Conservation (phyloP, 1,140 invertebrate genomes). For the Drosophila ironensis region DNA sequence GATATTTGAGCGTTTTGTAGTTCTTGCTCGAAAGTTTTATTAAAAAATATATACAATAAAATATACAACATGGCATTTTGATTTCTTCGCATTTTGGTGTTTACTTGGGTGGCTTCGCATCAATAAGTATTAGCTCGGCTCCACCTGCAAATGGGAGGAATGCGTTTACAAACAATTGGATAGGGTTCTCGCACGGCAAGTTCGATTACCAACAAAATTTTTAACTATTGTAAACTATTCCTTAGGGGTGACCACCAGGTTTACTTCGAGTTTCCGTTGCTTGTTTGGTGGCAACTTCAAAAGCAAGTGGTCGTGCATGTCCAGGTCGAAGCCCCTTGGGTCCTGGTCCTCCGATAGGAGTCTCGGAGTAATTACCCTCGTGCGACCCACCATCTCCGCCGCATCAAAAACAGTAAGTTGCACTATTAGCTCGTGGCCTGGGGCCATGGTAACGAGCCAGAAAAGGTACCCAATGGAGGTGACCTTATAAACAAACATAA, state of each 20-base stretch:
- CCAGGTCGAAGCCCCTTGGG: neutral
- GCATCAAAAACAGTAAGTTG: slow-evolving; percentile 5
- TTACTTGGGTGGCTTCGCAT: too few relatives aligned
- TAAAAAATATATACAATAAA: slow-evolving; percentile 61
- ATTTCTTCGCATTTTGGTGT: too few relatives aligned
- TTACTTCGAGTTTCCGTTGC: neutral
- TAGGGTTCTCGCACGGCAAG: too few relatives aligned
- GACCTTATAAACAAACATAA: too few relatives aligned
- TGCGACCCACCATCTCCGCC: neutral
- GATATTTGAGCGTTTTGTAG: slow-evolving; percentile 51
- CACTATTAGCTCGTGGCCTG: neutral
- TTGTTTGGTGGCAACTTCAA: neutral
- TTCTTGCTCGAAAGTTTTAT: slow-evolving; percentile 56
- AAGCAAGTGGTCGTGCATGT: neutral
- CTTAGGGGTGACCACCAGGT: neutral
- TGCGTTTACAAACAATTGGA: too few relatives aligned
- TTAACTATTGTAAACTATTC: too few relatives aligned
- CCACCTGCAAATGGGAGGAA: too few relatives aligned
- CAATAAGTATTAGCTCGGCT: too few relatives aligned
- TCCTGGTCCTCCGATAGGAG: neutral
- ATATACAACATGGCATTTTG: too few relatives aligned
- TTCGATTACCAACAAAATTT: too few relatives aligned
- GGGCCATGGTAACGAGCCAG: too few relatives aligned
- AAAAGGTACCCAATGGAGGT: neutral
- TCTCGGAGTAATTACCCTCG: neutral